Conservation (phyloP, 2,888 invertebrate species). For the Acanthosepion lycidas region DNA sequence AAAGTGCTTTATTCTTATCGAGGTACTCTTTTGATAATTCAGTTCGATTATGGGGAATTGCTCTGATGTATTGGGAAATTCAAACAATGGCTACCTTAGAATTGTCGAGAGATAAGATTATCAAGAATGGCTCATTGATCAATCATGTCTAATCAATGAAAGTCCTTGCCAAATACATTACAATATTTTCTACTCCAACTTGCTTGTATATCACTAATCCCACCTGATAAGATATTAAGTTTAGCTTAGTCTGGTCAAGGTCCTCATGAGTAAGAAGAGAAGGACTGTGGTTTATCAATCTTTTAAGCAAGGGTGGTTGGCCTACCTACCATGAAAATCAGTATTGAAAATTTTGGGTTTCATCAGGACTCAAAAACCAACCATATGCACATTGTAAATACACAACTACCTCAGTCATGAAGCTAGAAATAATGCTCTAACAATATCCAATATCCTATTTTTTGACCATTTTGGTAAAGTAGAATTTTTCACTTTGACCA, state of each 20-base stretch:
- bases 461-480: too few relatives aligned
- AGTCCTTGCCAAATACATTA: neutral
- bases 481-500: too few relatives aligned
- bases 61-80: neutral
- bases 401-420: too few relatives aligned
- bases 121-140: neutral
- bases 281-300: neutral
- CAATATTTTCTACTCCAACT: neutral
- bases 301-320: neutral
- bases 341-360: neutral
- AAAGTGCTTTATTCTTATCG: neutral
- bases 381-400: too few relatives aligned
- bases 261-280: neutral
- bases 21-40: neutral
- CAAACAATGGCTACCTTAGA: neutral
- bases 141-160: neutral
- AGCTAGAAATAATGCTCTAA: too few relatives aligned
- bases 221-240: neutral
- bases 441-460: too few relatives aligned
- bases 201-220: neutral
- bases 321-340: neutral
- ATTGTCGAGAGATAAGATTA: neutral
- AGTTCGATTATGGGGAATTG: neutral
- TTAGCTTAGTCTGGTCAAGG: neutral
- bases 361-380: neutral